Evolutionary conservation across 1,140 invertebrate genomes (phyloP).

Genomic region (Pseudomyrmex dendroicus): DNA sequence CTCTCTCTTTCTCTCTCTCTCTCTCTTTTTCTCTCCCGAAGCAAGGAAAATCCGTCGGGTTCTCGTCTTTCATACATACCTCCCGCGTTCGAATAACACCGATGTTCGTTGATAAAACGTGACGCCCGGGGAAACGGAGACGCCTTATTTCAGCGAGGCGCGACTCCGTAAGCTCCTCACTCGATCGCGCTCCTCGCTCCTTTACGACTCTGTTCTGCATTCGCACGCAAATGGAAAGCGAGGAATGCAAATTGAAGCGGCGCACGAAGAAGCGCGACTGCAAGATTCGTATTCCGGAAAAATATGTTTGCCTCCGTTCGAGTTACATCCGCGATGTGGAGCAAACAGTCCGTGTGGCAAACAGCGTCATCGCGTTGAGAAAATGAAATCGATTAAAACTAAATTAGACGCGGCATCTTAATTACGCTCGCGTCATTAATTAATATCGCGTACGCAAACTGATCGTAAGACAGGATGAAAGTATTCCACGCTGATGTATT

Average conservation of each 20-base stretch:
- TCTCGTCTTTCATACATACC: conserved; percentile 30
- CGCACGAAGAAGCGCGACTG: conserved; percentile 1
- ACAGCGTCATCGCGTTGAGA: not conserved
- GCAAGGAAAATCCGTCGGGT: conserved; percentile 28
- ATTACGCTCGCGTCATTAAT: not conserved
- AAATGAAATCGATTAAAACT: too few species aligned
- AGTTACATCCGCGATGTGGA: too few species aligned
- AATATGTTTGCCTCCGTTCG: not conserved
- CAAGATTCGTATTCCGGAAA: not conserved
- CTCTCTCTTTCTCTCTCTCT: too few species aligned
- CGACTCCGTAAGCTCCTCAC: conserved; percentile 31
- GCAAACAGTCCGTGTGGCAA: not conserved
- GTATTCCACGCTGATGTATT: not conserved
- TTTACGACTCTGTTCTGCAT: conserved; percentile 26
- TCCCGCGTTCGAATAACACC: not conserved
- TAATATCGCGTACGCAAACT: not conserved
- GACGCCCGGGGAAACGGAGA: conserved; percentile 17
- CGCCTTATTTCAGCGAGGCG: conserved; percentile 45
- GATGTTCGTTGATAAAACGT: conserved; percentile 48
- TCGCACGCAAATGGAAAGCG: conserved; percentile 28
- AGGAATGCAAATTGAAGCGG: conserved; percentile 40
- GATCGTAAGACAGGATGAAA: not conserved
- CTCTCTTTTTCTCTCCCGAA: not conserved
- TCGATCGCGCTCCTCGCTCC: conserved; percentile 25
- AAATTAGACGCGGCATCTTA: not conserved